These are phyloP conservation scores for Tribolium madens DNA, from an alignment of 1,140 invertebrate species.

Conservation along the genomic window DNA sequence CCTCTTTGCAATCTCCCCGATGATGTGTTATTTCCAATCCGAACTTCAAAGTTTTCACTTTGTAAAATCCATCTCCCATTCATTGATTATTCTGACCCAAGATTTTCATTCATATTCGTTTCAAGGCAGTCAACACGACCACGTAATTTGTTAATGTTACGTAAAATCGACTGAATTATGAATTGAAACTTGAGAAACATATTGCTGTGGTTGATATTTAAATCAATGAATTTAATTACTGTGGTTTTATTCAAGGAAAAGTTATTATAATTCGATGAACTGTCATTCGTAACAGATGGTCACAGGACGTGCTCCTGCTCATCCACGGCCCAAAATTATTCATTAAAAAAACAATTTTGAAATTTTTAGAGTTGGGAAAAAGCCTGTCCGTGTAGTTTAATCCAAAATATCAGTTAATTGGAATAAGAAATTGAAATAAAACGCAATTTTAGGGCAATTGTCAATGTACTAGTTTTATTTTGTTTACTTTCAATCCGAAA, in stretches of 20 bases:
- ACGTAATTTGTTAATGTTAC: constrained; percentile 43
- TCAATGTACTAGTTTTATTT: too few relatives aligned
- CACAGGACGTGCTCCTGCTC: background rate
- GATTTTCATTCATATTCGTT: constrained; percentile 45
- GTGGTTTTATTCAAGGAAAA: constrained; percentile 8
- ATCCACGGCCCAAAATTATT: too few relatives aligned
- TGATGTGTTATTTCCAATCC: too few relatives aligned
- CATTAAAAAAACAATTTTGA: too few relatives aligned
- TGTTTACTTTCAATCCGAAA: background rate
- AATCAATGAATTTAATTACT: constrained; percentile 35
- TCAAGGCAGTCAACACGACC: constrained; percentile 45
- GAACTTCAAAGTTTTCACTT: too few relatives aligned
- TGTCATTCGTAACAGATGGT: constrained; percentile 16
- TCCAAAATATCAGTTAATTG: too few relatives aligned
- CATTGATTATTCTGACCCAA: constrained; percentile 36
- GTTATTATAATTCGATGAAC: constrained; percentile 27
- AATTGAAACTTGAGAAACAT: constrained; percentile 42
- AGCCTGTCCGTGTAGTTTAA: too few relatives aligned
- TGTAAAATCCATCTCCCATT: constrained; percentile 13
- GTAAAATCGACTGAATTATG: constrained; percentile 41
- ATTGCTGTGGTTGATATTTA: constrained; percentile 37
- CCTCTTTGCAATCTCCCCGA: too few relatives aligned
- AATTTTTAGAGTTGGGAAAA: too few relatives aligned
- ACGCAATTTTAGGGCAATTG: too few relatives aligned
- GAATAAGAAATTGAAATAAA: too few relatives aligned